Base-by-base conservation (phyloP, 2,113 vertebrate species). In the Heterotis niloticus region DNA sequence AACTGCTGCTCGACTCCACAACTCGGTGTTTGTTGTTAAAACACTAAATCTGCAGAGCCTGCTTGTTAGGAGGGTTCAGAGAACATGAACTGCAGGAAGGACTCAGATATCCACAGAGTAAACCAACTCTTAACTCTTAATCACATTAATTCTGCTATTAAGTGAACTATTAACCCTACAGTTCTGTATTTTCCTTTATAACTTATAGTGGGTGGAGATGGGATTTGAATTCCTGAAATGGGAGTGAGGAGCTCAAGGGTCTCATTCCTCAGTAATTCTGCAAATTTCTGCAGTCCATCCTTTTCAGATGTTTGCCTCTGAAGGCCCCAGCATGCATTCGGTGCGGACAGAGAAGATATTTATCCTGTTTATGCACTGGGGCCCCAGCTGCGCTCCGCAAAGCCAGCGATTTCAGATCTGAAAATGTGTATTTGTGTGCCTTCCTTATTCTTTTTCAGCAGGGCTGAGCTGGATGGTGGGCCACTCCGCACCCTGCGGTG, bases 351-450 rank as follows among this genome's bases (percentile, higher is more conserved):
- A 71, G 20, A 62, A 69, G 18, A 44, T 70, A 60, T 70, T 78
- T 57, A 54, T 54, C 14, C 7, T 78, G 10, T 78, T 67, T 28
- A 17, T 44, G 28, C 54, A 70, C 67, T 44, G 67, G 67, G 77
- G 54, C 70, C n/a, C 28, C 77, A 70, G 77, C 66, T 78, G 77
- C 67, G 17, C 67, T 56, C 69, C 69, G 34, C 66, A 62, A 64
- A 56, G 5, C 12, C 56, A 24, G 64, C 12, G 64, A 18, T 67
- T 67, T 18, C 10, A 3, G 67, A 52, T 26, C 23, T 14, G 24
- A 62, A 70, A 78, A 75, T 75, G 72, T n/a, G n/a, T 18, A 10
- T 11, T 20, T 18, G 44, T 51, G 17, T 67, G n/a, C n/a, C n/a
- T n/a, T n/a, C n/a, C n/a, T n/a, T n/a, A n/a, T 68, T 78, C 16